phyloP scores from a whole-genome alignment of 2,113 vertebrate genomes.

The Brachypodius melanocephalos region DNA sequence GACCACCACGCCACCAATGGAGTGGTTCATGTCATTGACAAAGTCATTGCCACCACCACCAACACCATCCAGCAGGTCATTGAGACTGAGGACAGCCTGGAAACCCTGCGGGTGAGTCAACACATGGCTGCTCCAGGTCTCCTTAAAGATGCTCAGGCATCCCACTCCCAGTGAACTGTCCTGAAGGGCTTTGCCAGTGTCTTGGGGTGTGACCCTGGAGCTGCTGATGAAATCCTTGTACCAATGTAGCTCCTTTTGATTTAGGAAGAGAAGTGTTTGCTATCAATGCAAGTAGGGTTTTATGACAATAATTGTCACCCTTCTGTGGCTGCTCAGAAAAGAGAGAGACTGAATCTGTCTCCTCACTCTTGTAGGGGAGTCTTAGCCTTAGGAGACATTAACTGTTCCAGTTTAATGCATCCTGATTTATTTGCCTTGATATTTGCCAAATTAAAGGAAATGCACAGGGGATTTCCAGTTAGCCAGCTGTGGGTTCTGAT shows the following conservation, averaged over 20 bases:
- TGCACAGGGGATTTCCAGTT: background rate
- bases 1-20: conserved; percentile 96
- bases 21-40: conserved; percentile 94
- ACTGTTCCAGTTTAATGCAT: background rate
- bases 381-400: background rate
- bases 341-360: background rate
- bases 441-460: background rate
- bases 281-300: background rate
- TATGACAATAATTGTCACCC: background rate
- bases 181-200: background rate
- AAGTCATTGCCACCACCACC: conserved; percentile 90
- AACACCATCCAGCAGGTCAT: conserved; percentile 85
- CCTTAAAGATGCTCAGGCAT: background rate
- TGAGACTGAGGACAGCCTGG: conserved; percentile 87
- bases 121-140: rapidly evolving
- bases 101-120: conserved; percentile 87
- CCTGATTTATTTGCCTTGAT: background rate
- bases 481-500: background rate
- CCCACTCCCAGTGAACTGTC: background rate
- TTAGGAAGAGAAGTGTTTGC: background rate
- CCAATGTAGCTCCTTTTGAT: background rate
- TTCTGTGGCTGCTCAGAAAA: background rate
- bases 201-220: background rate
- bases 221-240: background rate
- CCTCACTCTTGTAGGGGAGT: background rate